A percentile compares a stretch with the other conserved stretches of the same genome.
These are phyloP conservation scores for Tetraodon nigroviridis DNA, from an alignment of 2,113 vertebrate genomes.

Conservation along the genomic window DNA sequence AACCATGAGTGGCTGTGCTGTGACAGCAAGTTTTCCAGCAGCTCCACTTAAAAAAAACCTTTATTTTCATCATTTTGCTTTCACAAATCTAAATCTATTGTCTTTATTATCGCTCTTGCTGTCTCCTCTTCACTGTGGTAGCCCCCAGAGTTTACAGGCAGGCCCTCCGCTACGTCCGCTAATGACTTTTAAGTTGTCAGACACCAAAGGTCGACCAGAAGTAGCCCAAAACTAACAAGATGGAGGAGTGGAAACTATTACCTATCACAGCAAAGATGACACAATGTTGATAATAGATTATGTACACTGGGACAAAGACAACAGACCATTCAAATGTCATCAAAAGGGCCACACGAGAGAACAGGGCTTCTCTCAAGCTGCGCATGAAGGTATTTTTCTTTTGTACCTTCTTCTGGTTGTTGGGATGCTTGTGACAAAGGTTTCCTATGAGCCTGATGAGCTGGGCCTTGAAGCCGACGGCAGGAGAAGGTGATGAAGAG, in stretches of 20 bases:
- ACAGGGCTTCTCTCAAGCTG: too few relatives aligned
- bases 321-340: too few relatives aligned
- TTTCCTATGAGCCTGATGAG: constrained; percentile 94
- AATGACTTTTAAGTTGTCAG: too few relatives aligned
- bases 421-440: constrained; percentile 81
- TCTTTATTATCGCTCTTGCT: constrained; percentile 37
- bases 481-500: constrained; percentile 70
- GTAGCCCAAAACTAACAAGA: too few relatives aligned
- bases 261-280: too few relatives aligned
- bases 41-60: background rate
- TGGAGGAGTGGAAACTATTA: too few relatives aligned
- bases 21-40: too few relatives aligned
- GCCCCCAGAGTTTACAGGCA: constrained; percentile 14
- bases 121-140: constrained; percentile 26
- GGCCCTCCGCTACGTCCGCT: constrained; percentile 1
- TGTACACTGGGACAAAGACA: too few relatives aligned
- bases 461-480: constrained; percentile 86
- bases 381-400: too few relatives aligned
- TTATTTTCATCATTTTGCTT: constrained; percentile 45
- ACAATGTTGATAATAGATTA: too few relatives aligned
- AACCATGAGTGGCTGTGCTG: background rate
- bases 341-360: too few relatives aligned
- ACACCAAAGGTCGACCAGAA: too few relatives aligned
- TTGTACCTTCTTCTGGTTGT: constrained; percentile 89
- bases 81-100: constrained; percentile 51